These are phyloP conservation scores for Danio albolineatus DNA, from an alignment of 2,797 vertebrate species.

Conservation along the genomic window DNA sequence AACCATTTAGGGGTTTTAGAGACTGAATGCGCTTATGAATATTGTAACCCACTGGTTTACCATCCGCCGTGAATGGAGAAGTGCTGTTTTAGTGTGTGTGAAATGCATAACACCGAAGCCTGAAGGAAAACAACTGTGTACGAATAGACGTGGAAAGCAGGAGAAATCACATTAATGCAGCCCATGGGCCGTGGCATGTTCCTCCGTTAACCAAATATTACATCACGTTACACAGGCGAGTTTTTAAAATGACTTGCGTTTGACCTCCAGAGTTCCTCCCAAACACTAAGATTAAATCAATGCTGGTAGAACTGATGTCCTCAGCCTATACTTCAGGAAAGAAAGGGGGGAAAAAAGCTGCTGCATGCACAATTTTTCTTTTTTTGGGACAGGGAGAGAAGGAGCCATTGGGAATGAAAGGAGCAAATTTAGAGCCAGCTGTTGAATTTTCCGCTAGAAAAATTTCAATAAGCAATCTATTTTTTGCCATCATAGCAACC, in stretches of 20 bases:
- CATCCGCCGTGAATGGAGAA: slow-evolving; percentile 28
- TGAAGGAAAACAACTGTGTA: slow-evolving; percentile 40
- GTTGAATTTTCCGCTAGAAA: slow-evolving; percentile 62
- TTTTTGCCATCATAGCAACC: slow-evolving; percentile 55
- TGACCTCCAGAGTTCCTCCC: slow-evolving; percentile 64
- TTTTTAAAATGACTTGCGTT: slow-evolving; percentile 51
- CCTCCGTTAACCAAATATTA: slow-evolving; percentile 40
- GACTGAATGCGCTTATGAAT: slow-evolving; percentile 23
- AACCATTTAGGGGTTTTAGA: slow-evolving; percentile 45
- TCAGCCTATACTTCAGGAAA: slow-evolving; percentile 63
- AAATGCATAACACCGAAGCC: slow-evolving; percentile 9
- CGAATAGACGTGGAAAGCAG: slow-evolving; percentile 26
- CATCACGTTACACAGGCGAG: slow-evolving; percentile 35
- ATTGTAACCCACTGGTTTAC: slow-evolving; percentile 40
- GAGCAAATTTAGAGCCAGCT: slow-evolving; percentile 67
- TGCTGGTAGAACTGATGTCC: slow-evolving; percentile 75
- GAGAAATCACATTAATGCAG: slow-evolving; percentile 30
- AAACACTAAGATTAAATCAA: slow-evolving; percentile 67
- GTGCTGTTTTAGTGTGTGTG: not conserved
- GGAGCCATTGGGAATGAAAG: slow-evolving; percentile 63
- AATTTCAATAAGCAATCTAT: slow-evolving; percentile 62
- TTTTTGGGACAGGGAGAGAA: slow-evolving; percentile 62
- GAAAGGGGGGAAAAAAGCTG: slow-evolving; percentile 63
- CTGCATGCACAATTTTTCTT: slow-evolving; percentile 61
- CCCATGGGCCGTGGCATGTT: slow-evolving; percentile 5